phyloP scores from a whole-genome alignment of 2,888 invertebrate genomes.

The Clanis bilineata region DNA sequence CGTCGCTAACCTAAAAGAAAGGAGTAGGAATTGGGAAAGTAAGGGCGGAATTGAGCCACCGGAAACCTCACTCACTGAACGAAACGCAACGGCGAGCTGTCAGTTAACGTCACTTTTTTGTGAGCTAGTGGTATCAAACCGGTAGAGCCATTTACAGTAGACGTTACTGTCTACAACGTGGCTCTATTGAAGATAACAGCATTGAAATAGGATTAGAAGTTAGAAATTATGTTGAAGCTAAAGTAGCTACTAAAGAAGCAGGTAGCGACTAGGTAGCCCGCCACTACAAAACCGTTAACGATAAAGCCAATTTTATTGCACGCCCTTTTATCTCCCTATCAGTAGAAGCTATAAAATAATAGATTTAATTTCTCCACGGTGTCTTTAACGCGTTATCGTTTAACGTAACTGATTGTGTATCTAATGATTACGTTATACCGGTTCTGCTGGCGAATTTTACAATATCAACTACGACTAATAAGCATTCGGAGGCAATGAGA shows the following conservation, averaged over 20 bases:
- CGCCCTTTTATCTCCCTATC: constrained; percentile 2
- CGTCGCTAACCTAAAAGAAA: no score
- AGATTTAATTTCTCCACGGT: background rate
- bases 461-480: no score
- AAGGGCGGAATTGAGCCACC: no score
- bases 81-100: no score
- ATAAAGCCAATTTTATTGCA: background rate
- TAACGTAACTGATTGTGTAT: background rate
- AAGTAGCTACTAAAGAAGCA: background rate
- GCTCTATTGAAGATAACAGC: no score
- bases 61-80: no score
- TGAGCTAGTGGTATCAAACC: no score
- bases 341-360: background rate
- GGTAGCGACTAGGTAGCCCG: background rate
- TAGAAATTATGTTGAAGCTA: background rate
- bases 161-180: no score
- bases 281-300: background rate
- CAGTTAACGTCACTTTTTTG: no score
- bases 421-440: background rate
- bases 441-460: background rate
- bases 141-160: no score
- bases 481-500: background rate
- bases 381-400: background rate
- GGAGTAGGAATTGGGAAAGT: no score
- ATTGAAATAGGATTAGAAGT: no score